A percentile compares a stretch with the other conserved stretches of the same genome.
These are phyloP conservation scores for Cyrtonyx montezumae DNA, from an alignment of 2,113 vertebrate genomes.

Conservation along the genomic window DNA sequence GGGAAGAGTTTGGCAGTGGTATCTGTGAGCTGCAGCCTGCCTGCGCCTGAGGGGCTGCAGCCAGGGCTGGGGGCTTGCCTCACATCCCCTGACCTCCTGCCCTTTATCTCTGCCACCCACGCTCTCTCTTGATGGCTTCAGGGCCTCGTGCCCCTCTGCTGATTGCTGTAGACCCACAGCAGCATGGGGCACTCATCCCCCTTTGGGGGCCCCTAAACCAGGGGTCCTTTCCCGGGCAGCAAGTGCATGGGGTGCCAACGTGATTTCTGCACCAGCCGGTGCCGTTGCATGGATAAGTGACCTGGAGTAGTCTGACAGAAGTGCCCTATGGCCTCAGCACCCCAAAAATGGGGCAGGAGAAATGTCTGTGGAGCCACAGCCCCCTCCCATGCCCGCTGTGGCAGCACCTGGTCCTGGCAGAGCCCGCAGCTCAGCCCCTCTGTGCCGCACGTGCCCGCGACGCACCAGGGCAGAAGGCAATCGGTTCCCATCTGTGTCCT, in stretches of 20 bases:
- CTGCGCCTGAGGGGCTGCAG: not conserved
- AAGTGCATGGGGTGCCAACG: not conserved
- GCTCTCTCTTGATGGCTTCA: not conserved
- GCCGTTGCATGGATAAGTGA: not conserved
- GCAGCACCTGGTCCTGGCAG: conserved; percentile 46
- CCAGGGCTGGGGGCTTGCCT: not conserved
- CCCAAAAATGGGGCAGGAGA: not conserved
- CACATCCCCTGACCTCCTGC: not conserved
- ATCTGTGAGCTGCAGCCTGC: conserved; percentile 44
- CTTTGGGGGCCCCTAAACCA: fast-evolving
- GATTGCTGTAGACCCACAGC: not conserved
- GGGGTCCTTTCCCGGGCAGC: not conserved
- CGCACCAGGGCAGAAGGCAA: conserved; percentile 72
- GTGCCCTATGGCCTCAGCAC: not conserved
- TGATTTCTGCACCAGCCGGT: not conserved
- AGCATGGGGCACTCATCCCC: not conserved
- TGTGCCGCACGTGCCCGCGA: conserved; percentile 3
- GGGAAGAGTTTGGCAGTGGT: not conserved
- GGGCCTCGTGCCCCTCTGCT: not conserved
- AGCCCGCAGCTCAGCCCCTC: conserved; percentile 1
- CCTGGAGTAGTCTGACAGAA: not conserved
- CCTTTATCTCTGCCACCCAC: conserved; percentile 2
- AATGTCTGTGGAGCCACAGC: not conserved
- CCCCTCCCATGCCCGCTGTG: not conserved
- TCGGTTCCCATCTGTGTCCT: conserved; percentile 73